phyloP scores from a whole-genome alignment of 2,888 invertebrate genomes.

The Caenorhabditis sinica region DNA sequence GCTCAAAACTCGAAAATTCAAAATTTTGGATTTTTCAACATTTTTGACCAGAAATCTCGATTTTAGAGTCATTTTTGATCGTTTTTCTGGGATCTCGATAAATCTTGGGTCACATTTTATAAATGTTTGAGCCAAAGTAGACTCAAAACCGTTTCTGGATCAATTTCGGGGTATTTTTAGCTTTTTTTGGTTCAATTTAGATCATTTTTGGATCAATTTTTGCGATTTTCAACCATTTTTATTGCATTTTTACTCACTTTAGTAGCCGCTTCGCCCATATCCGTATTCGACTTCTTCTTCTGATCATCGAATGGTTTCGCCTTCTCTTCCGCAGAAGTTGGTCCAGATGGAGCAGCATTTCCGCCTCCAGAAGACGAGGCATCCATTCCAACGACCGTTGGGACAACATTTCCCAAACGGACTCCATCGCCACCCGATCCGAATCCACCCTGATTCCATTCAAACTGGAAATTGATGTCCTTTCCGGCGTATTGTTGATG shows the following conservation, averaged over 20 bases:
- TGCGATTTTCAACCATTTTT: neutral
- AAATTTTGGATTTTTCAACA: neutral
- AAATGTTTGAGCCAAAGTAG: too few species aligned
- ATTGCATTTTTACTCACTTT: slow-evolving; percentile 50
- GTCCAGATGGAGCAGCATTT: slow-evolving; percentile 36
- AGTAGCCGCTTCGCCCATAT: slow-evolving; percentile 56
- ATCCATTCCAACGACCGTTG: slow-evolving; percentile 64
- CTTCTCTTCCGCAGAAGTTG: slow-evolving; percentile 32
- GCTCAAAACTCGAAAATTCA: neutral
- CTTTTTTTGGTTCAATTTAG: too few species aligned
- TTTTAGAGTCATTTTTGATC: neutral
- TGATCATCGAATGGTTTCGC: slow-evolving; percentile 50
- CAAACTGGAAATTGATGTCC: slow-evolving; percentile 80
- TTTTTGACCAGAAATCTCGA: neutral
- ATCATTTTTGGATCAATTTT: neutral
- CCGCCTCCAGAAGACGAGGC: slow-evolving; percentile 21
- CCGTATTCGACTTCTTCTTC: slow-evolving; percentile 48
- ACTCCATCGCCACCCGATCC: slow-evolving; percentile 78
- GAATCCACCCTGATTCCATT: slow-evolving; percentile 77
- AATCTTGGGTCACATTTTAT: slow-evolving; percentile 24
- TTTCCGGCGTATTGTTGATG: slow-evolving; percentile 83
- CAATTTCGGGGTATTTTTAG: too few species aligned
- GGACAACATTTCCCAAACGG: slow-evolving; percentile 80
- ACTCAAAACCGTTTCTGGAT: too few species aligned
- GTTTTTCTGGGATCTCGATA: neutral